Evolutionary conservation across 2,888 invertebrate species (phyloP).

Genomic region (Aplocera efformata): DNA sequence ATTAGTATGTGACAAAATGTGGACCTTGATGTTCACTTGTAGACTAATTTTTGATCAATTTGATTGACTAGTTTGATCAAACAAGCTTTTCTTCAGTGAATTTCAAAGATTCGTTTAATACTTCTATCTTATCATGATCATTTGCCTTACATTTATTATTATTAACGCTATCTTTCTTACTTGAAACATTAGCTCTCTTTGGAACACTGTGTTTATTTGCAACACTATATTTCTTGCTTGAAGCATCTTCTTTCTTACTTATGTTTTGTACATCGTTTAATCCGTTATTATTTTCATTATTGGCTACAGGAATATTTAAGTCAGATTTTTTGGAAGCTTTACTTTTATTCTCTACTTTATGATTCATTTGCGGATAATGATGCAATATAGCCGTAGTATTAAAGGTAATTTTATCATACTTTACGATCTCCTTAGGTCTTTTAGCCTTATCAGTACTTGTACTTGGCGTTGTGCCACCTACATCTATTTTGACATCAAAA

Average conservation of each 20-base stretch:
- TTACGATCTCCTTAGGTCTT: constrained; percentile 60
- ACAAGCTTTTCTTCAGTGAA: constrained; percentile 75
- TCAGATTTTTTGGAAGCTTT: constrained; percentile 53
- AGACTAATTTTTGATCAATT: neutral
- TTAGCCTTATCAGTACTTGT: constrained; percentile 53
- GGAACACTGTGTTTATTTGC: neutral
- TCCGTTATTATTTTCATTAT: constrained; percentile 60
- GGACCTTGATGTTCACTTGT: constrained; percentile 3
- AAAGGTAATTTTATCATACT: constrained; percentile 72
- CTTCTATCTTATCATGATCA: constrained; percentile 43
- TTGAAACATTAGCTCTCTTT: constrained; percentile 39
- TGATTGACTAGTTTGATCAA: constrained; percentile 43
- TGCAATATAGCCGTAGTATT: constrained; percentile 71
- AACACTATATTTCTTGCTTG: constrained; percentile 22
- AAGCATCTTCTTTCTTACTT: constrained; percentile 6
- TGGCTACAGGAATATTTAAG: constrained; percentile 43
- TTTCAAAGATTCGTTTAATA: constrained; percentile 58
- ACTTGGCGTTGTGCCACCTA: constrained; percentile 56
- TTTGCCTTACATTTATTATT: constrained; percentile 53
- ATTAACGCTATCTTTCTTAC: constrained; percentile 53
- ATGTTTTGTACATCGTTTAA: constrained; percentile 21
- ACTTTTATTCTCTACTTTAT: constrained; percentile 36
- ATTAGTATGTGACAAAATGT: constrained; percentile 14
- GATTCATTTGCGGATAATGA: constrained; percentile 67
- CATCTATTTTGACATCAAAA: constrained; percentile 38